phyloP scores from a whole-genome alignment of 2,113 vertebrate species.

The Dryoscopus gambensis region DNA sequence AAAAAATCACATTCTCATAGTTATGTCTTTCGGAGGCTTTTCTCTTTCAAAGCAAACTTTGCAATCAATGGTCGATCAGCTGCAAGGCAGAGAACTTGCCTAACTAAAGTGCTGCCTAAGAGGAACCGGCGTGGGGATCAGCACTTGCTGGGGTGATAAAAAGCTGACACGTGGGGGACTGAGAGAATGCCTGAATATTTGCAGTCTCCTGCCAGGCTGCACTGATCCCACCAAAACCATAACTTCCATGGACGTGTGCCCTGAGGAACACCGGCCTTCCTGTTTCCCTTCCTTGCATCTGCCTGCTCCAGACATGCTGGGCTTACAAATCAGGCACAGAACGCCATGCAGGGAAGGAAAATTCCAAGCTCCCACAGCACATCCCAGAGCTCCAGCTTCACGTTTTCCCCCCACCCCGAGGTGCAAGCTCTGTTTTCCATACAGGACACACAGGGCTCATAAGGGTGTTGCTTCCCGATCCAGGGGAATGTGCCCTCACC shows the following conservation, averaged over 20 bases:
- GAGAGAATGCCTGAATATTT: background rate
- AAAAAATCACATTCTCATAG: background rate
- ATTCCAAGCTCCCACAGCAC: background rate
- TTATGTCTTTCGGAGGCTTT: background rate
- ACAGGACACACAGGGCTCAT: background rate
- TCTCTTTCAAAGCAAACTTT: background rate
- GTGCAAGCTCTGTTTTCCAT: background rate
- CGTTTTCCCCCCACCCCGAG: rapidly evolving
- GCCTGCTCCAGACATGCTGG: background rate
- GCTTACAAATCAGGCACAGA: background rate
- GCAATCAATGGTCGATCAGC: background rate
- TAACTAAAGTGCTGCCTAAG: background rate
- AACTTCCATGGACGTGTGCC: background rate
- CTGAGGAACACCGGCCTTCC: background rate
- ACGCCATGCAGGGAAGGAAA: background rate
- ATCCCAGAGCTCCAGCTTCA: background rate
- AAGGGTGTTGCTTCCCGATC: background rate
- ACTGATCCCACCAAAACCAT: too few species aligned
- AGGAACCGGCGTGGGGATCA: background rate
- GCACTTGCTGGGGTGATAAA: background rate
- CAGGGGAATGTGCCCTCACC: background rate
- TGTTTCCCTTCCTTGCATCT: background rate
- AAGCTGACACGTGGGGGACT: background rate
- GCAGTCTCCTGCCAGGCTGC: background rate
- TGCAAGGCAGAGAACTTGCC: background rate